Conservation (phyloP, 1,140 invertebrate species). For the Pachyrhynchus sulphureomaculatus region DNA sequence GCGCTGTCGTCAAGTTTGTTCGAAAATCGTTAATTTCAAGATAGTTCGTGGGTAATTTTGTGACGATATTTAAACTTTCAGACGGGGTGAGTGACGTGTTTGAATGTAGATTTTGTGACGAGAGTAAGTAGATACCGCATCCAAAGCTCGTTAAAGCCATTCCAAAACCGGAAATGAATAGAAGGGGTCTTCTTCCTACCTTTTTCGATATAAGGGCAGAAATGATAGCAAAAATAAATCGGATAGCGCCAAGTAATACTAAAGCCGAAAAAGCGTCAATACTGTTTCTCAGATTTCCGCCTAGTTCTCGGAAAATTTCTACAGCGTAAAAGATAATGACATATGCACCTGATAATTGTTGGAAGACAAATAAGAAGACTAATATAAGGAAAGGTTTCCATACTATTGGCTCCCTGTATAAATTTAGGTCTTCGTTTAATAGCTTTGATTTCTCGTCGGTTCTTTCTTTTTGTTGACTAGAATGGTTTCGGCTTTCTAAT, state of each 20-base stretch:
- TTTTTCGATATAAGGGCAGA: slow-evolving; percentile 56
- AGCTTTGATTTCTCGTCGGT: slow-evolving; percentile 21
- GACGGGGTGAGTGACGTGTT: no score
- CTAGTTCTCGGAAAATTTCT: slow-evolving; percentile 57
- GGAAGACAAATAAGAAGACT: slow-evolving; percentile 56
- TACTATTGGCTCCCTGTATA: slow-evolving; percentile 45
- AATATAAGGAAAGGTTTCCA: slow-evolving; percentile 58
- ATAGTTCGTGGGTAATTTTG: no score
- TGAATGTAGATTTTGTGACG: not conserved
- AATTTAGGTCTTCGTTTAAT: slow-evolving; percentile 20
- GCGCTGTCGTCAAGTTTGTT: no score
- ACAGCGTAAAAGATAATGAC: slow-evolving; percentile 71
- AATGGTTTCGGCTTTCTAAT: slow-evolving; percentile 28
- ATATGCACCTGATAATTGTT: slow-evolving; percentile 63
- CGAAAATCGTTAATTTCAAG: no score
- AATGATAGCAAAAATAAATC: slow-evolving; percentile 57
- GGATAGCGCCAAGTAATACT: slow-evolving; percentile 55
- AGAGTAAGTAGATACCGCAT: slow-evolving; percentile 54
- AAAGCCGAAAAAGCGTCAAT: slow-evolving; percentile 55
- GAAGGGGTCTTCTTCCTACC: slow-evolving; percentile 55
- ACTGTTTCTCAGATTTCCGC: slow-evolving; percentile 50
- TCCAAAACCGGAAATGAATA: slow-evolving; percentile 57
- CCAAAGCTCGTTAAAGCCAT: slow-evolving; percentile 59
- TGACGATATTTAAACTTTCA: no score
- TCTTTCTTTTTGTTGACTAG: not conserved